Conservation (phyloP, 2,113 vertebrate species). For the Macaca mulatta region DNA sequence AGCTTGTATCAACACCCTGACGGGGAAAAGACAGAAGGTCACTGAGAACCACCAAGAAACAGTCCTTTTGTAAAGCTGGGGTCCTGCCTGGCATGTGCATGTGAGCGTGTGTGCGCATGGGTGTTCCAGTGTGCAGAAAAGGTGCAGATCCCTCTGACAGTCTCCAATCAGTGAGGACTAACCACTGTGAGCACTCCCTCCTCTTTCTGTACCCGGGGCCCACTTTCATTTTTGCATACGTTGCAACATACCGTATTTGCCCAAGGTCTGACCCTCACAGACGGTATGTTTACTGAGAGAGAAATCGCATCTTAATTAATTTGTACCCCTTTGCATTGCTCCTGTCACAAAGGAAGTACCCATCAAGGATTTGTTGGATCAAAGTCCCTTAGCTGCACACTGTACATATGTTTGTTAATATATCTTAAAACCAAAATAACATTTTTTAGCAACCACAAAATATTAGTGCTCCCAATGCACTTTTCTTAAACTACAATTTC, state of each 20-base stretch:
- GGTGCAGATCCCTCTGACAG: neutral
- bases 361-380: neutral
- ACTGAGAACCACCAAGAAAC: conserved; percentile 35
- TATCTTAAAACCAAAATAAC: neutral
- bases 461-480: neutral
- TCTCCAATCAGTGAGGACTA: neutral
- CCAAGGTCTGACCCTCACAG: neutral
- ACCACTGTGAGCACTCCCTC: fast-evolving
- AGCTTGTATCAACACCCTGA: conserved; percentile 41
- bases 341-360: neutral
- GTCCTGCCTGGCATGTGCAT: neutral
- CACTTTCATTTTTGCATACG: neutral
- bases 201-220: neutral
- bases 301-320: no score
- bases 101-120: no score
- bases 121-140: neutral
- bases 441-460: neutral
- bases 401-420: neutral
- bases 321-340: neutral
- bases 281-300: neutral
- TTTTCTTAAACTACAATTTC: neutral
- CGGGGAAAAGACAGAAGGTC: conserved; percentile 54
- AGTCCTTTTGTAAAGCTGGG: neutral
- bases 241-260: neutral
- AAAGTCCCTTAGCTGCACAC: neutral